Evolutionary conservation across 2,888 invertebrate genomes (phyloP), one percentile per base, ranked within the genome.

Genomic region (Mesorhabditis spiculigera): DNA sequence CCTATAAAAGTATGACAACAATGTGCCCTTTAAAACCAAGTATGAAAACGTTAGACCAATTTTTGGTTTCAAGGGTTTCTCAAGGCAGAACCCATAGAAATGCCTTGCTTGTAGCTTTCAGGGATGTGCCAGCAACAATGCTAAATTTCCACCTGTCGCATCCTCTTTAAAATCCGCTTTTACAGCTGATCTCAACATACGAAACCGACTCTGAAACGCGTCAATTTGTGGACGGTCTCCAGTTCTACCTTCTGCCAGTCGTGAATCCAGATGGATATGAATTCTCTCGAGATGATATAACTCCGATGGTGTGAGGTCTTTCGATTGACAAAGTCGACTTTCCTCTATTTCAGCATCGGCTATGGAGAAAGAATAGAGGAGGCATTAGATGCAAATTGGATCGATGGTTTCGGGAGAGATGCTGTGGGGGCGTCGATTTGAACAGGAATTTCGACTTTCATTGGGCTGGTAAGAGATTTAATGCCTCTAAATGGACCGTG

Each of bases 381-480:
- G 73, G 74, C 5, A 80, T 83, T 50, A 73, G 78, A 6, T 84
- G 84, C 73, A 78, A 75, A 61, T 82, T 82, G 71, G 82, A 85
- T 69, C 78, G 78, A 13, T 85, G 82, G 82, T 77, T 81, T 71
- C 71, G 81, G 13, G 81, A 81, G 42, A 69, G 79, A 5, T 86
- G 85, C 75, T 86, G 86, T 70, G 78, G 79, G 3, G 86, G 86
- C 5, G 83, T 86, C 4, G 86, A 86, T 70, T 74, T 86, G 43
- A 86, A 86, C 70, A 68, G 86, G 64, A 86, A 86, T 69, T 77
- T 75, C 58, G 28, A 66, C 50, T 81, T 82, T 62, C 83, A 84
- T 70, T 85, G 83, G 82, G 58, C 58, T 50, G 58, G 58, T 50
- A 13, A n/a, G 58, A 13, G 58, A 0, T 50, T 50, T 13, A 50